These are phyloP conservation scores for Drosophila arawakana DNA, from an alignment of 1,140 invertebrate species.

Conservation along the genomic window DNA sequence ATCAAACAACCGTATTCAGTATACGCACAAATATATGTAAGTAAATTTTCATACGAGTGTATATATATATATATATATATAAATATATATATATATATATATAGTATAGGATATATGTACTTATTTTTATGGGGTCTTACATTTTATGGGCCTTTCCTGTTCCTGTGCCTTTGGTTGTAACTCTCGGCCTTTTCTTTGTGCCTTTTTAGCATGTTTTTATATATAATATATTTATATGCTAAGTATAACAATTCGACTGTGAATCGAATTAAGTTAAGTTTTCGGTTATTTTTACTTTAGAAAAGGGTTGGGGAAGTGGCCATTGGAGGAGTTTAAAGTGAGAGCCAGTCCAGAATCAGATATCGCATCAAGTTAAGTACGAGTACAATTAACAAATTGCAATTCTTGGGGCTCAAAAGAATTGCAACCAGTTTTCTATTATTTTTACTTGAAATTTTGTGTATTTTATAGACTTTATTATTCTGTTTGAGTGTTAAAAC, in stretches of 20 bases:
- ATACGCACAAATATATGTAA: conserved; percentile 53
- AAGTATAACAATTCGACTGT: conserved; percentile 14
- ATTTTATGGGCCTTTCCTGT: conserved; percentile 16
- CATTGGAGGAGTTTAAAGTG: background rate
- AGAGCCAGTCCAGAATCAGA: conserved; percentile 4
- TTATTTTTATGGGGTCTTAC: conserved; percentile 36
- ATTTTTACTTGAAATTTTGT: background rate
- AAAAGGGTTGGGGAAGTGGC: background rate
- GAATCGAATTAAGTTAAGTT: conserved; percentile 15
- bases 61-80: conserved; percentile 41
- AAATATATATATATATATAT: conserved; percentile 39
- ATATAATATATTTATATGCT: conserved; percentile 16
- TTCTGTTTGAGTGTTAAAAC: conserved; percentile 8
- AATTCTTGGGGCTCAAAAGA: conserved; percentile 13
- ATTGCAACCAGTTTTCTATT: conserved; percentile 2
- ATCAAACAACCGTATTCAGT: conserved; percentile 48
- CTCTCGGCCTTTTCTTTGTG: background rate
- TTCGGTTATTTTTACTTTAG: background rate
- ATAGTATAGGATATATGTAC: conserved; percentile 3
- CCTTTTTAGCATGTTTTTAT: conserved; percentile 13
- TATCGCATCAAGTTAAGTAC: conserved; percentile 1
- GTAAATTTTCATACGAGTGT: conserved; percentile 45
- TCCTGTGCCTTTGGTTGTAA: conserved; percentile 22
- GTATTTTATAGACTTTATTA: conserved; percentile 19
- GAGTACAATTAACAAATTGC: conserved; percentile 13